Base-by-base conservation (phyloP, 2,888 invertebrate species). In the Melanargia galathea region DNA sequence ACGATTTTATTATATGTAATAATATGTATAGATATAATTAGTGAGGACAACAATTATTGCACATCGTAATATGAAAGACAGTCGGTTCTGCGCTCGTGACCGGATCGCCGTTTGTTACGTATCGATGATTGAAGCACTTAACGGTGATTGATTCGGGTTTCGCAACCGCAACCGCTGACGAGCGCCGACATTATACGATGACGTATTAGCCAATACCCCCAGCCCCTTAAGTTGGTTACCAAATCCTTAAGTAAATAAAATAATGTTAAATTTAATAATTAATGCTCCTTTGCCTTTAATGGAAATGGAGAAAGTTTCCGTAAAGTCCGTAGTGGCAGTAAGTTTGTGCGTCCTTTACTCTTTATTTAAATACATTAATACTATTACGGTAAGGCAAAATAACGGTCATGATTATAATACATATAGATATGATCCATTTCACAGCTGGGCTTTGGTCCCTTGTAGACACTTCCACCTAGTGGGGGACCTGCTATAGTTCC, bases 81-180 rank as follows among this genome's bases (percentile, higher is more conserved):
- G 54, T 64, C 66, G 64, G 62, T 61, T 56, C n/a, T 45, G 13
- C 33, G 54, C 43, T 68, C 68, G 68, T 68, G 68, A 68, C 66
- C 52, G 60, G 58, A 56, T 66, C 68, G 64, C 66, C 67, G 67
- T 55, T 51, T 13, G 20, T 48, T 43, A 24, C 45, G 30, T 68
- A 62, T 66, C 58, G 61, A 63, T 64, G 68, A 64, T 66, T 64
- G 68, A 61, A 66, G 62, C 68, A 68, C 68, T 68, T 68, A 68
- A 59, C 63, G 57, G 46, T 65, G 69, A 70, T 68, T 65, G 64
- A 68, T 69, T 65, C 64, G 66, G 68, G 66, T 66, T 71, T 68
- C 65, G 66, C n/a, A 67, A 66, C 66, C 51, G 40, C 57, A n/a
- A n/a, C n/a, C n/a, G n/a, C 49, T 58, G 48, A 46, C 58, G 62